phyloP scores from a whole-genome alignment of 2,797 vertebrate genomes.

The Diplodus sargus region DNA sequence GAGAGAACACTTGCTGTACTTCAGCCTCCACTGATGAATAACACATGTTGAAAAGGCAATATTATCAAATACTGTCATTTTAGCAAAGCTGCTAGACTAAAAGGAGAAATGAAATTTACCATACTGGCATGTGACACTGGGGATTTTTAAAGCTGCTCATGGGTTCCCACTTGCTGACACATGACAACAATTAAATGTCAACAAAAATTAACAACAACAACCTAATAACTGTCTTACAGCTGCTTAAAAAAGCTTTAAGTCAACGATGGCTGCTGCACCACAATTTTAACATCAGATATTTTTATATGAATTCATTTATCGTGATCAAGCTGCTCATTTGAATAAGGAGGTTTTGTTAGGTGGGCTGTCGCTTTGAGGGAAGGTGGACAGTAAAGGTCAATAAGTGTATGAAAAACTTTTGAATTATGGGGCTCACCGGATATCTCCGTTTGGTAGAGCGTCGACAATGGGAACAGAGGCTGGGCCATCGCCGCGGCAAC shows the following conservation, averaged over 20 bases:
- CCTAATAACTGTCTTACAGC: background rate
- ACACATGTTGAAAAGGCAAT: background rate
- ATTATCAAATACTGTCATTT: background rate
- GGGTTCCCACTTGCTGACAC: background rate
- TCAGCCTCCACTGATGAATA: too few species aligned
- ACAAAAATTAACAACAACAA: background rate
- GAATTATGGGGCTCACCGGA: background rate
- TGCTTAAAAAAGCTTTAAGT: too few species aligned
- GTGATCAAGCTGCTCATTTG: too few species aligned
- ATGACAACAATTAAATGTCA: background rate
- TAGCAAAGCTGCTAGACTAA: background rate
- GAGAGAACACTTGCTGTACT: too few species aligned
- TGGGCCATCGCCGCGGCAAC: too few species aligned
- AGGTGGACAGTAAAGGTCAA: too few species aligned
- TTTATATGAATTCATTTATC: too few species aligned
- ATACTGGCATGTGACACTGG: background rate
- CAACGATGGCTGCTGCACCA: background rate
- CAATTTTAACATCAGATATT: background rate
- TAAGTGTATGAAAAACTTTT: background rate
- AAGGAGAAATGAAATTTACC: background rate
- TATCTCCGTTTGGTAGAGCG: too few species aligned
- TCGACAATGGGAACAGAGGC: too few species aligned
- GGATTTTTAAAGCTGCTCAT: background rate
- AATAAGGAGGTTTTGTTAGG: too few species aligned
- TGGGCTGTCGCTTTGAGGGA: too few species aligned